A percentile compares a stretch with the other conserved stretches of the same genome.
Evolutionary conservation across 2,888 invertebrate genomes (phyloP).

Genomic region (Arrhopalites spinosus): DNA sequence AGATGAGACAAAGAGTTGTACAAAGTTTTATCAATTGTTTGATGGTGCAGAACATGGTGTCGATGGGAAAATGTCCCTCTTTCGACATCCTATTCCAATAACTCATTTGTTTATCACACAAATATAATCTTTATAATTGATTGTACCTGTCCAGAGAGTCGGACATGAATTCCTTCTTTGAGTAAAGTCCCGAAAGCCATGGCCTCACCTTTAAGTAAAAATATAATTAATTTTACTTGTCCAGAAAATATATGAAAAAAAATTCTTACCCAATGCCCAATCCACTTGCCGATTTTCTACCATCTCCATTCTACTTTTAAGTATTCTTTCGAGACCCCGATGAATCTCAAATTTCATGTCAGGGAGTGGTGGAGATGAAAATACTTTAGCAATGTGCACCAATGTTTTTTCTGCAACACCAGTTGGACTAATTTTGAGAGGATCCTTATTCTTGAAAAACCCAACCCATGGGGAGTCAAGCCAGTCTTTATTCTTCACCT

Average conservation of each 20-base stretch:
- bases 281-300: constrained; percentile 73
- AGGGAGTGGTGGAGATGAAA: constrained; percentile 84
- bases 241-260: too few relatives aligned
- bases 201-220: too few relatives aligned
- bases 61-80: constrained; percentile 91
- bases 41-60: constrained; percentile 98
- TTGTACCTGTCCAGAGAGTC: constrained; percentile 78
- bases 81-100: constrained; percentile 96
- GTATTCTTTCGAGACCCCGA: constrained; percentile 83
- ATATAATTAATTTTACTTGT: too few relatives aligned
- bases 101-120: too few relatives aligned
- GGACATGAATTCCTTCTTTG: constrained; percentile 95
- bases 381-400: constrained; percentile 81
- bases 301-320: constrained; percentile 91
- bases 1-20: constrained; percentile 86
- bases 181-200: constrained; percentile 97
- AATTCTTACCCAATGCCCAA: constrained; percentile 99
- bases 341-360: constrained; percentile 89
- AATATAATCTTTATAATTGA: too few relatives aligned
- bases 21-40: constrained; percentile 86
- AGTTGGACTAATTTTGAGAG: constrained; percentile 78
- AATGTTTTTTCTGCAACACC: constrained; percentile 89
- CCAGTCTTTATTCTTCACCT: constrained; percentile 95
- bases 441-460: constrained; percentile 85
- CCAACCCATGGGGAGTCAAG: constrained; percentile 95